Evolutionary conservation across 2,888 invertebrate species (phyloP).

Genomic region (Coenonympha arcania): DNA sequence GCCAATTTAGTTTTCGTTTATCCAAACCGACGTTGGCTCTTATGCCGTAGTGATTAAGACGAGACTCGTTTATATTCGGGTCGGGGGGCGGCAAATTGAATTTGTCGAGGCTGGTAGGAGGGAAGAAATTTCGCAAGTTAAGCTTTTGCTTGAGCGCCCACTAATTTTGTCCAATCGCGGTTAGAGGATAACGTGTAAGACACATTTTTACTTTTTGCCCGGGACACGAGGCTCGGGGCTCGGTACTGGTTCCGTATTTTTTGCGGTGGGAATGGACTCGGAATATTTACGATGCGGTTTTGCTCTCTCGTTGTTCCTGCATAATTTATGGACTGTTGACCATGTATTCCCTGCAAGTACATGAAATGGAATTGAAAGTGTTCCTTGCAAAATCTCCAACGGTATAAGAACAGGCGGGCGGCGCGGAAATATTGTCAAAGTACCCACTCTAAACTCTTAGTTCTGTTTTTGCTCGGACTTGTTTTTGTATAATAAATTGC

Average conservation of each 20-base stretch:
- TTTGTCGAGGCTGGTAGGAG: constrained; percentile 32
- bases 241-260: constrained; percentile 24
- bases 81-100: constrained; percentile 29
- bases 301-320: constrained; percentile 28
- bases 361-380: constrained; percentile 28
- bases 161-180: constrained; percentile 68
- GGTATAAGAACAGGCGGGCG: constrained; percentile 12
- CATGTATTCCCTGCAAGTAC: constrained; percentile 27
- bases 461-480: neutral
- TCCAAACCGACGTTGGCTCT: constrained; percentile 36
- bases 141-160: constrained; percentile 63
- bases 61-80: constrained; percentile 36
- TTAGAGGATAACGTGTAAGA: constrained; percentile 56
- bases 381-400: constrained; percentile 21
- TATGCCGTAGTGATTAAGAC: constrained; percentile 41
- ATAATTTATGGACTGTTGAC: constrained; percentile 31
- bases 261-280: constrained; percentile 26
- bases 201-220: constrained; percentile 49
- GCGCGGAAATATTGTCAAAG: neutral
- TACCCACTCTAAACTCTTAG: too few relatives aligned
- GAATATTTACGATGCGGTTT: constrained; percentile 33
- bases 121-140: constrained; percentile 65
- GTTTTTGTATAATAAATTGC: neutral
- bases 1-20: constrained; percentile 49
- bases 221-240: constrained; percentile 8